Conservation (phyloP, 1,140 invertebrate species). For the Homarus americanus region DNA sequence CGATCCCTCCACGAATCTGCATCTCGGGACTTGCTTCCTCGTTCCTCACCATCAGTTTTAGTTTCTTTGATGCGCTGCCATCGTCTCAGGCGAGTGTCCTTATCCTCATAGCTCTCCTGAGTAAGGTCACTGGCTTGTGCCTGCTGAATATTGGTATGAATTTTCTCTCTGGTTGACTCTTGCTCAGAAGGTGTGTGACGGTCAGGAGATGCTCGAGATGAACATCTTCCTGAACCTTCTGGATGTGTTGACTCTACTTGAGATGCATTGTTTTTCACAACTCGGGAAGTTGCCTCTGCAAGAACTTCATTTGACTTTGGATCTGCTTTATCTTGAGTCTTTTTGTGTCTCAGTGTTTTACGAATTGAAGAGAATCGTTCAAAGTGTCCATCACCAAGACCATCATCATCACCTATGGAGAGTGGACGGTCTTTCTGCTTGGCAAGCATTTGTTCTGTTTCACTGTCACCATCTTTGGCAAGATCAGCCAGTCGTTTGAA, state of each 20-base stretch:
- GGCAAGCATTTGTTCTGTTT: conserved; percentile 71
- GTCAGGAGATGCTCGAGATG: conserved; percentile 33
- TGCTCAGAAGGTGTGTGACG: conserved; percentile 45
- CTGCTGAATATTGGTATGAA: conserved; percentile 31
- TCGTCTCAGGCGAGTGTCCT: conserved; percentile 82
- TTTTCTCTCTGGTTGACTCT: conserved; percentile 80
- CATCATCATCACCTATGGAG: conserved; percentile 75
- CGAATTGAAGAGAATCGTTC: conserved; percentile 89
- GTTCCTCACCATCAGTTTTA: conserved; percentile 54
- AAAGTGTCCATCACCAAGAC: conserved; percentile 85
- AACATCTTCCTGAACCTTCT: conserved; percentile 26
- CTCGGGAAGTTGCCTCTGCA: conserved; percentile 14
- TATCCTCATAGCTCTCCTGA: conserved; percentile 79
- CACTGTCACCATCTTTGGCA: conserved; percentile 74
- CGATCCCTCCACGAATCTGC: conserved; percentile 56
- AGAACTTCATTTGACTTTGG: conserved; percentile 50
- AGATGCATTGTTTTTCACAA: not conserved
- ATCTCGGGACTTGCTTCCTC: conserved; percentile 31
- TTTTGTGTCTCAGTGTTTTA: conserved; percentile 88
- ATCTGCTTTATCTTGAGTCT: conserved; percentile 81
- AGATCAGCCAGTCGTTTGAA: conserved; percentile 74
- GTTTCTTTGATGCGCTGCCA: conserved; percentile 80
- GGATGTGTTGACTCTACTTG: not conserved
- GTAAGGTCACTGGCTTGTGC: conserved; percentile 77
- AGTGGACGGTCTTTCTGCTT: conserved; percentile 61